Conservation (phyloP, 2,113 vertebrate species). For the Pluvialis apricaria region DNA sequence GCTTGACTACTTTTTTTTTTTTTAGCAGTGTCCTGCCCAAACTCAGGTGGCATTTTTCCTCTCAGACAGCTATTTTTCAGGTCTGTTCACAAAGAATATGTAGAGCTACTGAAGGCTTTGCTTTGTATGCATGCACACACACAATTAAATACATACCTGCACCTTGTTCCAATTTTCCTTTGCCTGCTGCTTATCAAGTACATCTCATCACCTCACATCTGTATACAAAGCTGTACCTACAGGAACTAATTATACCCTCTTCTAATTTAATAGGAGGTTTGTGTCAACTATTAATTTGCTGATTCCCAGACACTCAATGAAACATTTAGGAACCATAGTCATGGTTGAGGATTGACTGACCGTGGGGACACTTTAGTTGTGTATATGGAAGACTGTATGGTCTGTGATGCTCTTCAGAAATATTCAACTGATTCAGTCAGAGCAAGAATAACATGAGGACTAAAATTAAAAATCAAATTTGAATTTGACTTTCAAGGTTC, state of each 20-base stretch:
- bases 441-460: not conserved
- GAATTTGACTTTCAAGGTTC: not conserved
- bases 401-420: not conserved
- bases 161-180: not conserved
- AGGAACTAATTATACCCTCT: not conserved
- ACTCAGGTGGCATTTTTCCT: not conserved
- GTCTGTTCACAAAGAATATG: not conserved
- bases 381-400: no score
- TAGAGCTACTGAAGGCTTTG: not conserved
- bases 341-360: not conserved
- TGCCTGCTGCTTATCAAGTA: not conserved
- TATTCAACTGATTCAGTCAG: not conserved
- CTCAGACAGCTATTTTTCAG: not conserved
- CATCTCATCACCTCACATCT: not conserved
- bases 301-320: no score
- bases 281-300: not conserved
- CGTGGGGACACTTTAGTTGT: rapidly evolving
- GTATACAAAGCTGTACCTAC: not conserved
- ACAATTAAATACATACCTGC: not conserved
- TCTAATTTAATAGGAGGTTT: not conserved
- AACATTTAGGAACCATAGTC: not conserved
- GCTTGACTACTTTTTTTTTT: no score
- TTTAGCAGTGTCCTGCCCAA: not conserved
- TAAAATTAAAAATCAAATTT: not conserved
- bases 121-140: not conserved